These are phyloP conservation scores for Saguinus imperator DNA, from an alignment of 2,113 vertebrate species.

Conservation along the genomic window DNA sequence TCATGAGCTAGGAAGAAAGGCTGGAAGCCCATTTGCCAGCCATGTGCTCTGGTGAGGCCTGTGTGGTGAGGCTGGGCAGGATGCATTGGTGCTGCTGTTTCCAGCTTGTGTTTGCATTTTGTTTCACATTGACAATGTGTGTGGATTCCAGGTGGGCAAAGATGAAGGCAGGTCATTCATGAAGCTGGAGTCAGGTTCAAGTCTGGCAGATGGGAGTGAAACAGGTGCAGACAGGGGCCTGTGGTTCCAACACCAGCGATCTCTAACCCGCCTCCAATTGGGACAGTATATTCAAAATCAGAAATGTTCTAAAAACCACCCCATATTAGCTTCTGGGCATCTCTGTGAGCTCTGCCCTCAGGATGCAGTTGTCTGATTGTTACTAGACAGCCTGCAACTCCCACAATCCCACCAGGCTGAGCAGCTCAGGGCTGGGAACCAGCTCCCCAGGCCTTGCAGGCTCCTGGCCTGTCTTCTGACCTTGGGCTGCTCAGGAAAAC, in stretches of 20 bases:
- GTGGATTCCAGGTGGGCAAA: background rate
- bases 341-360: background rate
- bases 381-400: background rate
- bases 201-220: background rate
- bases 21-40: accelerated
- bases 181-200: background rate
- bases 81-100: accelerated
- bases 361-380: background rate
- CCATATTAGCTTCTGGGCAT: accelerated
- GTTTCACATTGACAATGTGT: background rate
- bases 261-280: background rate
- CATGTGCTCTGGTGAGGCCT: accelerated
- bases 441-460: too few species aligned
- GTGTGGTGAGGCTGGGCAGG: accelerated
- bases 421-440: background rate
- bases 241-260: background rate
- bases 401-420: accelerated
- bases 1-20: accelerated
- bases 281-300: background rate
- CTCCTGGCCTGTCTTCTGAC: background rate
- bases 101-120: background rate
- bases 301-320: background rate
- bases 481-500: background rate
- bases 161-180: background rate
- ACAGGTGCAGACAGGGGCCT: background rate